Conservation (phyloP, 2,888 invertebrate genomes). For the Acanthococcus lagerstroemiae region DNA sequence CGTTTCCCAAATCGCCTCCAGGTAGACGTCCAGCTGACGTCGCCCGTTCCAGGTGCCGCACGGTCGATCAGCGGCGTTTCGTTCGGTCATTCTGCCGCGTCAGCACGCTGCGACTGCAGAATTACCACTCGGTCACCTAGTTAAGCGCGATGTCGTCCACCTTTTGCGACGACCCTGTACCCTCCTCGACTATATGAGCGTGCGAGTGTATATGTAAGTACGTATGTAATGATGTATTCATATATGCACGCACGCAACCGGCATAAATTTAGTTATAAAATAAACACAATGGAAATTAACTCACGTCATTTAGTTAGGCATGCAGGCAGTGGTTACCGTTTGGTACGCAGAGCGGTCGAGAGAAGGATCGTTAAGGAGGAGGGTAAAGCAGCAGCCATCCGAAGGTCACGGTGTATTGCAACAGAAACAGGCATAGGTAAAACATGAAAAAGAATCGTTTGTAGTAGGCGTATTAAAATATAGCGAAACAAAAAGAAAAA, state of each 20-base stretch:
- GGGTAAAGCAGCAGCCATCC: conserved; percentile 30
- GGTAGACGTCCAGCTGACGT: no score
- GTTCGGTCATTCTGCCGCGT: no score
- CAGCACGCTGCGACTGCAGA: no score
- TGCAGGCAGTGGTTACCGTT: conserved; percentile 31
- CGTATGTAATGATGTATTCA: conserved; percentile 32
- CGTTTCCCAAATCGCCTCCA: no score
- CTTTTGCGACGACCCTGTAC: conserved; percentile 27
- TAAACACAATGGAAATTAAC: conserved; percentile 32
- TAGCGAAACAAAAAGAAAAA: conserved; percentile 30
- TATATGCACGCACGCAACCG: conserved; percentile 31
- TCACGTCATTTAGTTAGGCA: conserved; percentile 32
- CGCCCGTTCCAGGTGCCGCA: no score
- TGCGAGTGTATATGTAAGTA: conserved; percentile 29
- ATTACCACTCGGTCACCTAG: no score
- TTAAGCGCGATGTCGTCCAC: conserved; percentile 18
- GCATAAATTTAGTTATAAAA: conserved; percentile 32
- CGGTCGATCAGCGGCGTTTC: no score
- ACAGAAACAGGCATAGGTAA: conserved; percentile 27
- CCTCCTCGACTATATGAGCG: conserved; percentile 17
- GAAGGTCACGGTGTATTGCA: conserved; percentile 31
- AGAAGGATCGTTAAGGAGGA: conserved; percentile 30
- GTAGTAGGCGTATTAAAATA: conserved; percentile 32
- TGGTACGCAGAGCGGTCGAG: conserved; percentile 9
- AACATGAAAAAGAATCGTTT: conserved; percentile 30